phyloP scores from a whole-genome alignment of 2,888 invertebrate genomes.

The Drosophila anomalata region DNA sequence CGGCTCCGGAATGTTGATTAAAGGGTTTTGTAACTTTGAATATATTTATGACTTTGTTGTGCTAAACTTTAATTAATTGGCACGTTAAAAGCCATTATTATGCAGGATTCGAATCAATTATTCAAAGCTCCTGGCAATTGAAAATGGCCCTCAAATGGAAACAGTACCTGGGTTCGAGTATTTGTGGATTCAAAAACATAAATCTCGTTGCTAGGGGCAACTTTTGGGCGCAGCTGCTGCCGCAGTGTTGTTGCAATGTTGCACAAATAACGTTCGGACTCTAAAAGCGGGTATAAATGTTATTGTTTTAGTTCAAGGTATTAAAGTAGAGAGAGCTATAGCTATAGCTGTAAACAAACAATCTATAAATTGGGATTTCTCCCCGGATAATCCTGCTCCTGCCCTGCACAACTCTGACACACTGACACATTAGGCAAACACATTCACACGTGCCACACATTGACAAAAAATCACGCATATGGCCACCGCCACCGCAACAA shows the following conservation, averaged over 20 bases:
- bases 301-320: neutral
- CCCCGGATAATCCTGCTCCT: neutral
- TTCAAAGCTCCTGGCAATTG: constrained; percentile 8
- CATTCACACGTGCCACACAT: constrained; percentile 57
- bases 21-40: constrained; percentile 11
- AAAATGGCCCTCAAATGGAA: constrained; percentile 7
- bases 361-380: neutral
- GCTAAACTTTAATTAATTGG: constrained; percentile 24
- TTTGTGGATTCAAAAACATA: neutral
- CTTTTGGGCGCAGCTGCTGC: neutral
- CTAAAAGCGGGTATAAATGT: neutral
- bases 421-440: constrained; percentile 20
- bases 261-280: constrained; percentile 13
- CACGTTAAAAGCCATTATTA: neutral
- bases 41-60: constrained; percentile 21
- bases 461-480: constrained; percentile 71
- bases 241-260: constrained; percentile 1
- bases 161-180: neutral
- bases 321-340: neutral
- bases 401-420: constrained; percentile 3
- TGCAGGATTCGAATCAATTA: constrained; percentile 16
- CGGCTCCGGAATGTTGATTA: constrained; percentile 10
- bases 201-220: neutral
- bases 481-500: constrained; percentile 37
- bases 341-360: neutral